A percentile compares a stretch with the other conserved stretches of the same genome.
Evolutionary conservation across 37 sponge, comb jelly and placozoan species (phyloP).

Genomic region (Halichondria panicea): DNA sequence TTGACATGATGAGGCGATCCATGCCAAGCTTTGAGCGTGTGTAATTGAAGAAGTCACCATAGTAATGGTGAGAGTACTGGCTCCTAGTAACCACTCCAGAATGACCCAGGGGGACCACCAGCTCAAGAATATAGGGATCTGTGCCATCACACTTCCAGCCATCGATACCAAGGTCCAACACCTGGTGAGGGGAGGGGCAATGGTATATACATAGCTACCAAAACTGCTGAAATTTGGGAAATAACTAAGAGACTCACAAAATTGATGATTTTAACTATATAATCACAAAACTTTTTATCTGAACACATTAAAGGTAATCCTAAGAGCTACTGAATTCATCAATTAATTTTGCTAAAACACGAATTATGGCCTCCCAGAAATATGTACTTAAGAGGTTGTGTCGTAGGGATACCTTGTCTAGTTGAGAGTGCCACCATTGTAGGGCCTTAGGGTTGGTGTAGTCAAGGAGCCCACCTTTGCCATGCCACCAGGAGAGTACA

Average conservation of each 20-base stretch:
- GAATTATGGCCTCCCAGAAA: too few relatives aligned
- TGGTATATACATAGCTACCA: too few relatives aligned
- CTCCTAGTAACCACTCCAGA: slow-evolving; percentile 51
- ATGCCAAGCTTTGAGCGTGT: slow-evolving; percentile 51
- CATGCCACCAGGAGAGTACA: slow-evolving; percentile 84
- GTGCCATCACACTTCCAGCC: slow-evolving; percentile 94
- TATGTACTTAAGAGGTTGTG: too few relatives aligned
- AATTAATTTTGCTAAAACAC: too few relatives aligned
- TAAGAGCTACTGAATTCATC: too few relatives aligned
- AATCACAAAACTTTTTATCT: too few relatives aligned
- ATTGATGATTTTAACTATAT: too few relatives aligned
- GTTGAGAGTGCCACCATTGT: slow-evolving; percentile 84
- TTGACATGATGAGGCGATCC: slow-evolving; percentile 80
- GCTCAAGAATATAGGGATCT: slow-evolving; percentile 73
- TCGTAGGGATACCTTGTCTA: slow-evolving; percentile 81
- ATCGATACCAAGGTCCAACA: slow-evolving; percentile 60
- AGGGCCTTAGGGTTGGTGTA: slow-evolving; percentile 76
- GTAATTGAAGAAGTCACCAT: slow-evolving; percentile 83
- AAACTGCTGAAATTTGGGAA: not conserved
- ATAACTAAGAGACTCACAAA: not conserved
- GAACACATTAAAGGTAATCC: too few relatives aligned
- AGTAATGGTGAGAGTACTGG: slow-evolving; percentile 78
- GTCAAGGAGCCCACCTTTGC: slow-evolving; percentile 80
- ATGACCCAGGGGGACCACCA: slow-evolving; percentile 51
- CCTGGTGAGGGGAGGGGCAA: too few relatives aligned